phyloP scores from a whole-genome alignment of 2,113 vertebrate genomes.

The Callospermophilus lateralis region DNA sequence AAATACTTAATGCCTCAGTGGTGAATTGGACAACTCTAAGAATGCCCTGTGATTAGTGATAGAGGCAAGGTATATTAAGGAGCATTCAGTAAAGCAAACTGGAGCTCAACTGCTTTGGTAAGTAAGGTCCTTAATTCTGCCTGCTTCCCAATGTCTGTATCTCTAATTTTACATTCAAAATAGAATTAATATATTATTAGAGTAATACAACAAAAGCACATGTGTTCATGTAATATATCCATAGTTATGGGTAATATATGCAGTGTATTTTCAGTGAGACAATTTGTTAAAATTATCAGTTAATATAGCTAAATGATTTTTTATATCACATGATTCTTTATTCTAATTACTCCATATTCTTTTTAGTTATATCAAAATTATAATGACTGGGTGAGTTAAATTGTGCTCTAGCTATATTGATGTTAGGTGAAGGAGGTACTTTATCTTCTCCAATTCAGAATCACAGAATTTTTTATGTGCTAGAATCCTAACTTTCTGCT shows the following conservation, averaged over 20 bases:
- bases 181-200: neutral
- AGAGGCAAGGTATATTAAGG: neutral
- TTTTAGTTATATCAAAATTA: neutral
- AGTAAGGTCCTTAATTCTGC: neutral
- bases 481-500: neutral
- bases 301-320: neutral
- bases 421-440: neutral
- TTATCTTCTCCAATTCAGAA: neutral
- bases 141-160: neutral
- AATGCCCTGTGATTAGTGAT: neutral
- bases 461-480: neutral
- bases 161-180: neutral
- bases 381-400: neutral
- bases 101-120: too few species aligned
- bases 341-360: neutral
- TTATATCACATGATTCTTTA: neutral
- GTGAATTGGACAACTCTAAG: neutral
- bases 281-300: neutral
- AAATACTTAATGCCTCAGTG: neutral
- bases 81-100: neutral
- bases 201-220: neutral
- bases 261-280: neutral
- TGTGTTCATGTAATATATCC: neutral
- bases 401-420: neutral
- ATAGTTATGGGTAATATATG: neutral